Percentiles rank a stretch among this genome's conserved stretches.
Conservation (phyloP, 2,888 invertebrate species). For the Cantharis lateralis region DNA sequence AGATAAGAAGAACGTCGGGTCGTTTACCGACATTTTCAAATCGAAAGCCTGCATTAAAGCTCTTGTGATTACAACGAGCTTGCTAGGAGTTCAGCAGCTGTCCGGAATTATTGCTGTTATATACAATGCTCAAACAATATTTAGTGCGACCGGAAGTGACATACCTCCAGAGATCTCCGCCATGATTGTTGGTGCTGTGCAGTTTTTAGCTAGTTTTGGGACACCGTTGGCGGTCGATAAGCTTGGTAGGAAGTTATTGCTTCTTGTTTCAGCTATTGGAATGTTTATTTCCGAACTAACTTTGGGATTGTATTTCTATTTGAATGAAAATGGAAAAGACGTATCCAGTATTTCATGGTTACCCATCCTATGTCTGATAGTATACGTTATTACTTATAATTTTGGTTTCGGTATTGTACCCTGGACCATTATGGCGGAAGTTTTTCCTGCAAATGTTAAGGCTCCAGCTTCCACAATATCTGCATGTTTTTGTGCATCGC, state of each 20-base stretch:
- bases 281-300: slow-evolving; percentile 66
- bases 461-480: slow-evolving; percentile 76
- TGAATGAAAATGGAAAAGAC: slow-evolving; percentile 56
- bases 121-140: slow-evolving; percentile 74
- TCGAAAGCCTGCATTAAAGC: background rate
- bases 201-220: slow-evolving; percentile 71
- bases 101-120: slow-evolving; percentile 60
- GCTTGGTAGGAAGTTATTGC: slow-evolving; percentile 70
- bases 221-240: slow-evolving; percentile 77
- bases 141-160: slow-evolving; percentile 66
- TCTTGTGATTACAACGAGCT: background rate
- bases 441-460: slow-evolving; percentile 80
- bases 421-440: slow-evolving; percentile 83
- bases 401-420: slow-evolving; percentile 78
- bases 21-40: background rate
- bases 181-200: slow-evolving; percentile 76
- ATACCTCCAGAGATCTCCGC: slow-evolving; percentile 68
- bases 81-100: background rate
- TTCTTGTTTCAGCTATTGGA: slow-evolving; percentile 69
- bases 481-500: slow-evolving; percentile 75
- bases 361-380: slow-evolving; percentile 71
- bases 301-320: slow-evolving; percentile 65
- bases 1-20: background rate
- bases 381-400: slow-evolving; percentile 77
- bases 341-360: slow-evolving; percentile 65